A percentile compares a stretch with the other conserved stretches of the same genome.
Evolutionary conservation across 2,888 invertebrate genomes (phyloP).

Genomic region (Strigamia transsilvanica): DNA sequence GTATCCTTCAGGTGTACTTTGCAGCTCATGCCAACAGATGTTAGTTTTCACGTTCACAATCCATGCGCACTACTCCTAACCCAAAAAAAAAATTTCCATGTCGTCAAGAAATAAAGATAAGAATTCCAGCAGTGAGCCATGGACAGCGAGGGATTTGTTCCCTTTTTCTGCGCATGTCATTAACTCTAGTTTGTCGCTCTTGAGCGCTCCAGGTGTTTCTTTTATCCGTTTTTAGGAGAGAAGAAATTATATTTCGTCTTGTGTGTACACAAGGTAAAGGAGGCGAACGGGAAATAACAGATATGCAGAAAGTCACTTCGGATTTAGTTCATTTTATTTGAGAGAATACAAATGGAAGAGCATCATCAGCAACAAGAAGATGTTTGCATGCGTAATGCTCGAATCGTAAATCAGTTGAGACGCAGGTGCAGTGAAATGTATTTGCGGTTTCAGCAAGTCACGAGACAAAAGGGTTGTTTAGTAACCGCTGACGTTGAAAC

Average conservation of each 20-base stretch:
- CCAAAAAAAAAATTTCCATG: neutral
- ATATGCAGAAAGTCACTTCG: neutral
- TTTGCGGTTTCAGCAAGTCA: conserved; percentile 35
- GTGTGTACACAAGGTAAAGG: neutral
- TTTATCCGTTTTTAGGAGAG: neutral
- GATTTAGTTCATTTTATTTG: conserved; percentile 29
- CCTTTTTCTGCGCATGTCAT: conserved; percentile 7
- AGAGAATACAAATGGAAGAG: conserved; percentile 11
- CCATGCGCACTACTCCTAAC: neutral
- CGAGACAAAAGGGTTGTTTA: conserved; percentile 35
- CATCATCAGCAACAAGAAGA: conserved; percentile 32
- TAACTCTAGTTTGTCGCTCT: conserved; percentile 36
- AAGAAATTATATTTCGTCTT: neutral
- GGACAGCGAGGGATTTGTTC: conserved; percentile 35
- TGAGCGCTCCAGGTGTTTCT: neutral
- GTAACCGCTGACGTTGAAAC: conserved; percentile 18
- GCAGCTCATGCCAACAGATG: conserved; percentile 32
- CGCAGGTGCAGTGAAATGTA: conserved; percentile 34
- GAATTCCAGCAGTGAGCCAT: conserved; percentile 27
- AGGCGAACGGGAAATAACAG: neutral
- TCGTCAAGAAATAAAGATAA: conserved; percentile 43
- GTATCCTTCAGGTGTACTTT: conserved; percentile 35
- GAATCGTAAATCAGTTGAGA: conserved; percentile 12
- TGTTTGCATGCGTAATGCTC: conserved; percentile 15
- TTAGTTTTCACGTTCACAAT: conserved; percentile 12